These are phyloP conservation scores for Drosophila yooni DNA, from an alignment of 2,888 invertebrate genomes.

Conservation along the genomic window DNA sequence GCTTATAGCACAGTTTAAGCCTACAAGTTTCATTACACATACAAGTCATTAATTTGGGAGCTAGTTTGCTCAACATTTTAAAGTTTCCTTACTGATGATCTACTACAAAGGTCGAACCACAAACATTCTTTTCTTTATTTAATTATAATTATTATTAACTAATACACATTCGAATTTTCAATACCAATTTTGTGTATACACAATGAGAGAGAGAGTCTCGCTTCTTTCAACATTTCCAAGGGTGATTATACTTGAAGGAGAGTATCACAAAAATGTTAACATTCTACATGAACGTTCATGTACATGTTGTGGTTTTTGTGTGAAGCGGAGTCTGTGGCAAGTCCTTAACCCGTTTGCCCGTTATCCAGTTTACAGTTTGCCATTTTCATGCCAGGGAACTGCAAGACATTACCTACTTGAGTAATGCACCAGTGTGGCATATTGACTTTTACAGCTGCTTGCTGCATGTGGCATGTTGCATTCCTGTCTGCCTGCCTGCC, in stretches of 20 bases:
- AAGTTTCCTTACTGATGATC: background rate
- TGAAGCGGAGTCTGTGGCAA: conserved; percentile 26
- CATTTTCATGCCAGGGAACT: conserved; percentile 45
- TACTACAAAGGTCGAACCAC: no score
- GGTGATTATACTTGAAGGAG: background rate
- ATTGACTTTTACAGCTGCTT: conserved; percentile 61
- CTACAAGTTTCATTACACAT: background rate
- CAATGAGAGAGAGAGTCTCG: no score
- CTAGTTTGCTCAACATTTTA: background rate
- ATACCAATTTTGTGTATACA: background rate
- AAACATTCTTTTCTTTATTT: background rate
- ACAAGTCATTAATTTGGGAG: background rate
- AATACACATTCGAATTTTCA: background rate
- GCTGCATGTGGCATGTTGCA: conserved; percentile 13
- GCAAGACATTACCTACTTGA: conserved; percentile 68
- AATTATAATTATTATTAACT: background rate
- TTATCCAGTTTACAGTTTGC: conserved; percentile 23
- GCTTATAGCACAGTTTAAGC: background rate
- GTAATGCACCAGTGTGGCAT: conserved; percentile 64
- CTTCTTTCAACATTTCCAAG: background rate
- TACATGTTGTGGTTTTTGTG: background rate
- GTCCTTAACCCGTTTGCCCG: conserved; percentile 23
- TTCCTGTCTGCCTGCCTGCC: conserved; percentile 12
- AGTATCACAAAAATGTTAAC: background rate
- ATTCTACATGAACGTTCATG: background rate